Percentiles rank a stretch among this genome's conserved stretches.
Conservation (phyloP, 2,113 vertebrate genomes). For the Panthera leo region DNA sequence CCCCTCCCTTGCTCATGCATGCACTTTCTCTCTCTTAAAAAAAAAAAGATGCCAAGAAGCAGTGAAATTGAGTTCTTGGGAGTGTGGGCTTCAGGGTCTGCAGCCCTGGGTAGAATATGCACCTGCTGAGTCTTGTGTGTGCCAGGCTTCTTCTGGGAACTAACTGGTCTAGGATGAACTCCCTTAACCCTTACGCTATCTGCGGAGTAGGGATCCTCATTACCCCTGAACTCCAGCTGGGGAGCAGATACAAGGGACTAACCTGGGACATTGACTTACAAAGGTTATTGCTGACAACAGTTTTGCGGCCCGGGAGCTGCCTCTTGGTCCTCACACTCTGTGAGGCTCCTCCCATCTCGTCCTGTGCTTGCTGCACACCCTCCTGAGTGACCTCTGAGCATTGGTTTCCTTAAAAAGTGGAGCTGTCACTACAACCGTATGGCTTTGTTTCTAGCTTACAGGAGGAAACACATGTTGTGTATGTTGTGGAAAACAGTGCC, state of each 20-base stretch:
- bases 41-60: background rate
- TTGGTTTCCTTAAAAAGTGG: background rate
- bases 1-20: too few species aligned
- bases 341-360: rapidly evolving
- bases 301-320: background rate
- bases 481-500: background rate
- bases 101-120: rapidly evolving
- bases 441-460: background rate
- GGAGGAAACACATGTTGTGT: background rate
- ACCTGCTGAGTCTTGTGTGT: rapidly evolving
- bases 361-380: rapidly evolving
- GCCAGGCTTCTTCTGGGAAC: background rate
- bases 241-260: background rate
- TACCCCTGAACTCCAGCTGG: background rate
- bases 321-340: too few species aligned
- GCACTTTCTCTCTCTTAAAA: too few species aligned
- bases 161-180: background rate
- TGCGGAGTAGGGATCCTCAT: background rate
- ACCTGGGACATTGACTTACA: background rate
- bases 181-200: background rate
- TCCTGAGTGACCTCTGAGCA: background rate
- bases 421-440: background rate
- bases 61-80: background rate
- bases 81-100: background rate
- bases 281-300: background rate